phyloP scores from a whole-genome alignment of 2,888 invertebrate species.

The Napeogenes inachia region DNA sequence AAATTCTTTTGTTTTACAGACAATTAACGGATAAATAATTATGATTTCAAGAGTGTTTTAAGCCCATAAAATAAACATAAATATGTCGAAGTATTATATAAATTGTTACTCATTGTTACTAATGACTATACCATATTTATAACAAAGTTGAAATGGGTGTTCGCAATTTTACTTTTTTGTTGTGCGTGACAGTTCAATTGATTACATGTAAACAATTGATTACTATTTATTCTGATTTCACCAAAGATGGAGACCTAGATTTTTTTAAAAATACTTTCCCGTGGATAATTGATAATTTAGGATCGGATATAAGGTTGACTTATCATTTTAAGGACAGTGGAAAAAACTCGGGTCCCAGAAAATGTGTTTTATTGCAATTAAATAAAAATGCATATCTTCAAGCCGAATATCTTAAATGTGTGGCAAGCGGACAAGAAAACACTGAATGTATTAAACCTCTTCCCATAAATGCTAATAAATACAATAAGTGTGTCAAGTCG shows the following conservation, averaged over 20 bases:
- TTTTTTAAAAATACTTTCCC: conserved; percentile 39
- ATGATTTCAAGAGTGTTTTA: background rate
- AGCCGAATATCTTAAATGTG: conserved; percentile 30
- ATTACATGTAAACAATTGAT: conserved; percentile 31
- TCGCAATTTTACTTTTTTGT: conserved; percentile 1
- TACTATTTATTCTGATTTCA: conserved; percentile 37
- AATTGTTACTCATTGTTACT: no score
- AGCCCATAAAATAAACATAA: background rate
- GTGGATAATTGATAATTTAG: conserved; percentile 40
- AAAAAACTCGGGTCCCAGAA: conserved; percentile 28
- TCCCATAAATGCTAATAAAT: conserved; percentile 21
- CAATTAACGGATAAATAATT: background rate
- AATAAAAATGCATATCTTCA: conserved; percentile 28
- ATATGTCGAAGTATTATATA: background rate
- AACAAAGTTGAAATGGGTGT: conserved; percentile 13
- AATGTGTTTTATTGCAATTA: conserved; percentile 36
- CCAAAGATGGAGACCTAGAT: conserved; percentile 30
- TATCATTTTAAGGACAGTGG: conserved; percentile 36
- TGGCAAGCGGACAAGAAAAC: conserved; percentile 21
- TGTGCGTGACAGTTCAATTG: conserved; percentile 11
- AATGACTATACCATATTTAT: background rate
- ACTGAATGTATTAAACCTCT: conserved; percentile 25
- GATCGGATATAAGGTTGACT: conserved; percentile 31
- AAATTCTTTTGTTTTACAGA: background rate
- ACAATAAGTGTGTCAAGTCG: conserved; percentile 27